Evolutionary conservation across 2,113 vertebrate species (phyloP).

Genomic region (Chiloscyllium plagiosum): DNA sequence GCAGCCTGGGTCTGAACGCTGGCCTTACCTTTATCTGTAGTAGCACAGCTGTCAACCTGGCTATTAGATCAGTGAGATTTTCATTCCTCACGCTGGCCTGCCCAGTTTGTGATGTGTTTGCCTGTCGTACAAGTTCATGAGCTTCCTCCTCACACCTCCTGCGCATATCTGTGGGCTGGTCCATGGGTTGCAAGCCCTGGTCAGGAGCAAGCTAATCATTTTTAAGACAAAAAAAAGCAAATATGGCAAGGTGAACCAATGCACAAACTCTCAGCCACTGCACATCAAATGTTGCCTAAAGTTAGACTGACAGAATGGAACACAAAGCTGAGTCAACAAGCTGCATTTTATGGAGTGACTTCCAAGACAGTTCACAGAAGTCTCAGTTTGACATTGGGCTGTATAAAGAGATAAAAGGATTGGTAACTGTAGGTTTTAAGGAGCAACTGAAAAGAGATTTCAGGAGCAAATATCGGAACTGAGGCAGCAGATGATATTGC

Average conservation of each 20-base stretch:
- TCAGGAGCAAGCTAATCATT: slow-evolving; percentile 81
- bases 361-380: background rate
- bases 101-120: slow-evolving; percentile 63
- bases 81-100: slow-evolving; percentile 74
- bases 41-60: slow-evolving; percentile 86
- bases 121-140: slow-evolving; percentile 78
- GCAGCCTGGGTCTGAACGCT: background rate
- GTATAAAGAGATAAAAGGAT: background rate
- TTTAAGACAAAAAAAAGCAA: background rate
- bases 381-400: background rate
- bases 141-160: slow-evolving; percentile 86
- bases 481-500: background rate
- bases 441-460: background rate
- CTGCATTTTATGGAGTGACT: background rate
- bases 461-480: background rate
- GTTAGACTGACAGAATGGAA: background rate
- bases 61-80: slow-evolving; percentile 78
- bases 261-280: background rate
- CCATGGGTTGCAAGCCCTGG: slow-evolving; percentile 84
- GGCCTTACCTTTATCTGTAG: slow-evolving; percentile 86
- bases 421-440: background rate
- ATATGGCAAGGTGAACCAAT: background rate
- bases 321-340: background rate
- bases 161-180: slow-evolving; percentile 82
- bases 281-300: background rate